Evolutionary conservation across 2,888 invertebrate species (phyloP).

Genomic region (Molorchus minor): DNA sequence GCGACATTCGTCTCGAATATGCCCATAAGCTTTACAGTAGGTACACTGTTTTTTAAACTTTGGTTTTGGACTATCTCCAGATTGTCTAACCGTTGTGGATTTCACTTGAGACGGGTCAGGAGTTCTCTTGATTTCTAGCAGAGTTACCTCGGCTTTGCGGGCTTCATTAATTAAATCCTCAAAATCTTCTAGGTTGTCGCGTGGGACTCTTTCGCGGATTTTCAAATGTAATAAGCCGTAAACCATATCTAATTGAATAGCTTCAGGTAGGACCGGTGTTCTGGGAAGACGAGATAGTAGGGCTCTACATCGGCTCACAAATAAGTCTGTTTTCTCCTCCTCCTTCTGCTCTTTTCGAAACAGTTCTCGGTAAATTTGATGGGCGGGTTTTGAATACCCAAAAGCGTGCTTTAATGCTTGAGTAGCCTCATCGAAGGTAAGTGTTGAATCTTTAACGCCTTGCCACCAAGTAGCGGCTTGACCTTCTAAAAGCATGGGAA

Average conservation of each 20-base stretch:
- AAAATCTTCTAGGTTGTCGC: constrained; percentile 14
- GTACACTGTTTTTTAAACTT: not conserved
- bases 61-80: not conserved
- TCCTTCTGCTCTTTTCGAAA: constrained; percentile 27
- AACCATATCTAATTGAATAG: constrained; percentile 28
- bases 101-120: not conserved
- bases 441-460: constrained; percentile 30
- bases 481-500: constrained; percentile 35
- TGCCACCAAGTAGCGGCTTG: constrained; percentile 36
- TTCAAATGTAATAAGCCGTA: constrained; percentile 22
- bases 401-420: constrained; percentile 23
- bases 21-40: not conserved
- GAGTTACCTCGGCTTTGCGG: not conserved
- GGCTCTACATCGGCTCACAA: constrained; percentile 10
- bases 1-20: not conserved
- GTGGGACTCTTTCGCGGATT: constrained; percentile 25
- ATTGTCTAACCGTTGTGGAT: not conserved
- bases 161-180: constrained; percentile 12
- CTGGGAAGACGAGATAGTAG: constrained; percentile 18
- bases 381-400: constrained; percentile 32
- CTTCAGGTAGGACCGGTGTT: constrained; percentile 1
- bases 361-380: constrained; percentile 24
- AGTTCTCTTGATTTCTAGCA: not conserved
- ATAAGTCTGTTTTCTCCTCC: constrained; percentile 12
- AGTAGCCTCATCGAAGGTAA: constrained; percentile 24